Conservation (phyloP, 2,113 vertebrate species). For the Lampris incognitus region DNA sequence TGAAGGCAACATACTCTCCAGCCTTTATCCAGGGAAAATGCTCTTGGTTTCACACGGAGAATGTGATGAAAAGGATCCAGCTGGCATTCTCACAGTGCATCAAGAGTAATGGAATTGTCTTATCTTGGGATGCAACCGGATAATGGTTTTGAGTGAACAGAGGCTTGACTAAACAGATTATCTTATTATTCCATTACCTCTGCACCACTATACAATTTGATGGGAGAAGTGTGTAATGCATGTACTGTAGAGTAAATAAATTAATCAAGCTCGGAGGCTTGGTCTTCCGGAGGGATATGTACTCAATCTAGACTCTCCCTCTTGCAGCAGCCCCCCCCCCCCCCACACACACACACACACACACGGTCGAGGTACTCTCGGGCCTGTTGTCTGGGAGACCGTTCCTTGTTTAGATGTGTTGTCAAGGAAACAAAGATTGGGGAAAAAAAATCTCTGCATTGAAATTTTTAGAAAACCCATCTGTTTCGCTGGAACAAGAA, state of each 20-base stretch:
- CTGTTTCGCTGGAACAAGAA: constrained; percentile 71
- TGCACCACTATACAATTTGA: constrained; percentile 9
- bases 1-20: constrained; percentile 44
- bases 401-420: constrained; percentile 83
- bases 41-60: constrained; percentile 51
- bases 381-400: constrained; percentile 83
- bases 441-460: constrained; percentile 64
- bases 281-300: constrained; percentile 8
- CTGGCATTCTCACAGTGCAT: constrained; percentile 14
- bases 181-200: constrained; percentile 47
- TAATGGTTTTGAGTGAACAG: constrained; percentile 29
- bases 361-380: constrained; percentile 65
- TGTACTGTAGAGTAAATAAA: constrained; percentile 36
- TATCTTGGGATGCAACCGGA: constrained; percentile 27
- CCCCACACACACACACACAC: constrained; percentile 27
- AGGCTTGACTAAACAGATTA: constrained; percentile 54
- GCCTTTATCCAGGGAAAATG: constrained; percentile 41
- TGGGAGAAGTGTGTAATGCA: not conserved
- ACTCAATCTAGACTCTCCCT: not conserved
- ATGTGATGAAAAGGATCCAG: constrained; percentile 52
- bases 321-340: constrained; percentile 20
- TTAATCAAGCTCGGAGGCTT: constrained; percentile 36
- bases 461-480: constrained; percentile 81
- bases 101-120: constrained; percentile 7
- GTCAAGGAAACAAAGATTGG: constrained; percentile 82